Percentiles rank a stretch among this genome's conserved stretches.
Conservation (phyloP, 2,888 invertebrate genomes). For the Callimorpha dominula region DNA sequence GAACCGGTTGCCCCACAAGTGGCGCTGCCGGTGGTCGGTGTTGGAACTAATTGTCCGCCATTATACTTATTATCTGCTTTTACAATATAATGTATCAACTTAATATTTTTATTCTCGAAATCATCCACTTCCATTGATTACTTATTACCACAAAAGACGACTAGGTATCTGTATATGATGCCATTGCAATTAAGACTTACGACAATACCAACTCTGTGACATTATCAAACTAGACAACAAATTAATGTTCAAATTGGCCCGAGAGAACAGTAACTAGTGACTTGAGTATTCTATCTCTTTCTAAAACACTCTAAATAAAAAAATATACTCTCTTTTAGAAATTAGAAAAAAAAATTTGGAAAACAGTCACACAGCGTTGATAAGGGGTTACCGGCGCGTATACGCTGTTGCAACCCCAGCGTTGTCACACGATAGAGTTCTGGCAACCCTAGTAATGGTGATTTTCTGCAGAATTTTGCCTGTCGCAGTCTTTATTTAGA, state of each 20-base stretch:
- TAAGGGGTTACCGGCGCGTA: no score
- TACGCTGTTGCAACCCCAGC: no score
- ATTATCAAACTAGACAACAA: background rate
- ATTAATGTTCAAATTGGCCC: background rate
- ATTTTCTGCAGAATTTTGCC: no score
- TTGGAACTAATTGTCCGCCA: conserved; percentile 72
- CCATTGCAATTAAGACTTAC: background rate
- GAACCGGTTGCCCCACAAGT: conserved; percentile 45
- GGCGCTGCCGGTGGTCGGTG: conserved; percentile 69
- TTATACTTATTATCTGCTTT: conserved; percentile 68
- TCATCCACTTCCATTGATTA: background rate
- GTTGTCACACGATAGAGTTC: no score
- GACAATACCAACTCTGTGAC: background rate
- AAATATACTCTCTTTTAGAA: no score
- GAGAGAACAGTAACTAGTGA: background rate
- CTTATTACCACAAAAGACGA: background rate
- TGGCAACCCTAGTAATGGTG: no score
- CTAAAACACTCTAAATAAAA: background rate
- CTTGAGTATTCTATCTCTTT: background rate
- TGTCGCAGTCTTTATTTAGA: no score
- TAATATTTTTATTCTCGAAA: conserved; percentile 8
- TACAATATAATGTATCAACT: conserved; percentile 35
- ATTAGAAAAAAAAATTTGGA: no score
- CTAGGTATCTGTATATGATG: background rate
- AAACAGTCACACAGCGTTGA: no score